Evolutionary conservation across 2,888 invertebrate genomes (phyloP).

Genomic region (Drosophila sordidula): DNA sequence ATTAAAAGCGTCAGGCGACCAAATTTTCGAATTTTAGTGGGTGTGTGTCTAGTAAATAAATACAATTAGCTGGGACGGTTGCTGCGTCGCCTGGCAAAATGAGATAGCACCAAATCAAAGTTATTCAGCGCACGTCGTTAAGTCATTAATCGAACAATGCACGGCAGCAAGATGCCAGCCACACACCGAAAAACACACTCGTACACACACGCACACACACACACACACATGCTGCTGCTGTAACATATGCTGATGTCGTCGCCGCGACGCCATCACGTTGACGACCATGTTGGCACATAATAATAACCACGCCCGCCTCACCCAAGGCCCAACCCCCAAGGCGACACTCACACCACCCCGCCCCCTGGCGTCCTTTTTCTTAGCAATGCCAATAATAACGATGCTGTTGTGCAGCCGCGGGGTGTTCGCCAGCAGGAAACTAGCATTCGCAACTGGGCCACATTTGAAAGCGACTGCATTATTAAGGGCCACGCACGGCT

Average conservation of each 20-base stretch:
- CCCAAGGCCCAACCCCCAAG: background rate
- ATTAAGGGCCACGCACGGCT: constrained; percentile 11
- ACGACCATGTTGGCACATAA: constrained; percentile 77
- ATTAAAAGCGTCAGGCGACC: constrained; percentile 57
- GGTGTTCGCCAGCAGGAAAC: constrained; percentile 19
- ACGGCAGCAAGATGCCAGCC: constrained; percentile 58
- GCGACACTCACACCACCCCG: background rate
- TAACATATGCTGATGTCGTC: constrained; percentile 78
- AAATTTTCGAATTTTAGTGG: constrained; percentile 15
- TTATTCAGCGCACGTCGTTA: constrained; percentile 80
- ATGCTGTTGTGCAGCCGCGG: constrained; percentile 32
- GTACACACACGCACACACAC: constrained; percentile 18
- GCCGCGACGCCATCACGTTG: constrained; percentile 67
- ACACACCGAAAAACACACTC: constrained; percentile 19
- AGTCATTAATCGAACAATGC: constrained; percentile 80
- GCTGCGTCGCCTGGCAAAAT: constrained; percentile 56
- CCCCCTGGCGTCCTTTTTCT: background rate
- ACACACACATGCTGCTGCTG: constrained; percentile 22
- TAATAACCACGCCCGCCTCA: constrained; percentile 55
- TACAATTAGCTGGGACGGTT: constrained; percentile 68
- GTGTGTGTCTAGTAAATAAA: constrained; percentile 67
- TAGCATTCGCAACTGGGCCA: constrained; percentile 13
- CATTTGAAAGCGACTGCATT: constrained; percentile 14
- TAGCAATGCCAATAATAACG: constrained; percentile 47
- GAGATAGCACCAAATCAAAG: constrained; percentile 78